Conservation (phyloP, 1,140 invertebrate genomes). For the Bombus terrestris region DNA sequence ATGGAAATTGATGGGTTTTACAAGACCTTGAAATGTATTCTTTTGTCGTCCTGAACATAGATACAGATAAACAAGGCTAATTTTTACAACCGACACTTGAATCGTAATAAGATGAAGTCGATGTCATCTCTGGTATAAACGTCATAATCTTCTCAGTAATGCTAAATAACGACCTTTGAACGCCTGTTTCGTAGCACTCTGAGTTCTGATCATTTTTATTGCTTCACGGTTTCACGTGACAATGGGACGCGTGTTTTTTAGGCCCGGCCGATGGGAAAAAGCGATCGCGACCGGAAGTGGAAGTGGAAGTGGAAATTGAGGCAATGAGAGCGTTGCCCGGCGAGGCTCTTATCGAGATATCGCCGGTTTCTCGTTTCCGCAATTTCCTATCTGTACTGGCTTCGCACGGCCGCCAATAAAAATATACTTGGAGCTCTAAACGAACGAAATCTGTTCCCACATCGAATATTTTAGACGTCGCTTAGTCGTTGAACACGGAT, state of each 20-base stretch:
- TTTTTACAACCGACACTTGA: too few species aligned
- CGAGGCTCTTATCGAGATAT: constrained; percentile 73
- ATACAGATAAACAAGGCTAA: background rate
- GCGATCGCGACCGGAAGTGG: constrained; percentile 74
- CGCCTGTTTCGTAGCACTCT: background rate
- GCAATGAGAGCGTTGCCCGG: constrained; percentile 73
- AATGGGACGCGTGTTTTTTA: constrained; percentile 67
- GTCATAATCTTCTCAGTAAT: background rate
- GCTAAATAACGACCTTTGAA: background rate
- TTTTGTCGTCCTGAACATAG: background rate
- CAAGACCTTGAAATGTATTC: too few species aligned
- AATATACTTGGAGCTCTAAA: constrained; percentile 57
- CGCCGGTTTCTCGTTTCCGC: constrained; percentile 72
- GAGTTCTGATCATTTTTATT: constrained; percentile 6
- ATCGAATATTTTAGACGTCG: background rate
- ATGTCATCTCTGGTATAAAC: background rate
- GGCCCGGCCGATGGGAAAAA: constrained; percentile 70
- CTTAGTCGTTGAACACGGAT: too few species aligned
- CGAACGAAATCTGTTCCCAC: background rate
- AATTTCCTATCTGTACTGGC: constrained; percentile 71
- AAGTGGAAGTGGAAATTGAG: constrained; percentile 78
- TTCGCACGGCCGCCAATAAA: constrained; percentile 60
- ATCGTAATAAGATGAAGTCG: background rate
- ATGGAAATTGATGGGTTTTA: too few species aligned
- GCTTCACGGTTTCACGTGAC: constrained; percentile 32